phyloP scores from a whole-genome alignment of 1,140 invertebrate genomes.

The Lineus longissimus region DNA sequence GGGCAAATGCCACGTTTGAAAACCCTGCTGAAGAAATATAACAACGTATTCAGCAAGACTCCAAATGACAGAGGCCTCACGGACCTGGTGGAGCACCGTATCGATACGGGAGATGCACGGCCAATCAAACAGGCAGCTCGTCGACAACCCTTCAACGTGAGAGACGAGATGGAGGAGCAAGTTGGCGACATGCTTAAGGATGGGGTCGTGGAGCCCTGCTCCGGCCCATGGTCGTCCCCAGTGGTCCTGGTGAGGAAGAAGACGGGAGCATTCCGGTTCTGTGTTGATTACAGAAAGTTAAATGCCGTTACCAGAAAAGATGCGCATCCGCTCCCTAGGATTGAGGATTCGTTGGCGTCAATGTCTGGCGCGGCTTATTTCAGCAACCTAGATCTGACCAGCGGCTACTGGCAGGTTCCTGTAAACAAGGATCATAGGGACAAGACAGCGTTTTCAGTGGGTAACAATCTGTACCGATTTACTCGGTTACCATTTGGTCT shows the following conservation, averaged over 20 bases:
- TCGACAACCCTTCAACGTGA: neutral
- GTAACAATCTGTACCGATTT: too few species aligned
- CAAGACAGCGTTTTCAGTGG: too few species aligned
- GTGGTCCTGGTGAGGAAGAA: constrained; percentile 21
- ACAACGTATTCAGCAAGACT: neutral
- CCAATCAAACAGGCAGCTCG: neutral
- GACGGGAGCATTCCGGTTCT: constrained; percentile 32
- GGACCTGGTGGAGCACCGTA: neutral
- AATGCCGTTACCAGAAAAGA: constrained; percentile 54
- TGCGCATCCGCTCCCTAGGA: too few species aligned
- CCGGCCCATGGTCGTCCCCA: neutral
- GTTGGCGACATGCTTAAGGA: constrained; percentile 9
- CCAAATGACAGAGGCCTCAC: neutral
- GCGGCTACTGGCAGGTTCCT: too few species aligned
- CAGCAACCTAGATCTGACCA: too few species aligned
- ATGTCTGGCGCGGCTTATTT: too few species aligned
- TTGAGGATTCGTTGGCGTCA: too few species aligned
- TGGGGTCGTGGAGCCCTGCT: constrained; percentile 10
- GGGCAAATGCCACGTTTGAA: neutral
- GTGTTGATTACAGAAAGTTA: constrained; percentile 54
- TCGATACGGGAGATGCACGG: neutral
- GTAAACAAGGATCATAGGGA: too few species aligned
- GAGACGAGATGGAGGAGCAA: neutral
- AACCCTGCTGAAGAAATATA: neutral
- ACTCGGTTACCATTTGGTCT: too few species aligned